Percentiles rank a stretch among this genome's conserved stretches.
Evolutionary conservation across 2,113 vertebrate species (phyloP).

Genomic region (Regulus satrapa): DNA sequence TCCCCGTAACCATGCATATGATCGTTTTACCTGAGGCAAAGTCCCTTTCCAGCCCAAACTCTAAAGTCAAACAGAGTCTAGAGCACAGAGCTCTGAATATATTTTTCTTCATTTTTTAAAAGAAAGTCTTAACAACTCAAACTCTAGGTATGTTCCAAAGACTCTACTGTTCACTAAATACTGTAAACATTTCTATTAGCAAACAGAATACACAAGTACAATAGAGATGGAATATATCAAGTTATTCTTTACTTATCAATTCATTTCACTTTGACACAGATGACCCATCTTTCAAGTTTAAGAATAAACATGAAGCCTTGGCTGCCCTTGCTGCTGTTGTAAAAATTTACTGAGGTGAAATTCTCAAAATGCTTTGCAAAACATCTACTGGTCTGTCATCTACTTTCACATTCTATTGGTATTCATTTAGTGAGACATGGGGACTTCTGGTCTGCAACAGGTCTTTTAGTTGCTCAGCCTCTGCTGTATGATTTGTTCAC

Average conservation of each 20-base stretch:
- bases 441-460: not conserved
- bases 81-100: not conserved
- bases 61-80: not conserved
- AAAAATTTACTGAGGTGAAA: not conserved
- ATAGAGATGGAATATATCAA: not conserved
- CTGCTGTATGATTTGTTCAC: not conserved
- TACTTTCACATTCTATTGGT: not conserved
- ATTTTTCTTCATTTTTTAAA: not conserved
- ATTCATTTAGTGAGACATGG: not conserved
- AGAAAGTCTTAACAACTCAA: not conserved
- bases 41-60: not conserved
- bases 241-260: not conserved
- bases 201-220: not conserved
- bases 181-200: not conserved
- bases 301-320: not conserved
- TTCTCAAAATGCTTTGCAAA: not conserved
- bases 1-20: fast-evolving
- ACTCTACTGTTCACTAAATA: fast-evolving
- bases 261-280: not conserved
- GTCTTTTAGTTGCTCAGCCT: not conserved
- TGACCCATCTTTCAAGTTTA: not conserved
- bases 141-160: not conserved
- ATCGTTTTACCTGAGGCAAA: not conserved
- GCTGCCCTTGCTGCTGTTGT: not conserved
- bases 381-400: too few relatives aligned